These are phyloP conservation scores for Morelia viridis DNA, from an alignment of 2,797 vertebrate genomes.

Conservation along the genomic window DNA sequence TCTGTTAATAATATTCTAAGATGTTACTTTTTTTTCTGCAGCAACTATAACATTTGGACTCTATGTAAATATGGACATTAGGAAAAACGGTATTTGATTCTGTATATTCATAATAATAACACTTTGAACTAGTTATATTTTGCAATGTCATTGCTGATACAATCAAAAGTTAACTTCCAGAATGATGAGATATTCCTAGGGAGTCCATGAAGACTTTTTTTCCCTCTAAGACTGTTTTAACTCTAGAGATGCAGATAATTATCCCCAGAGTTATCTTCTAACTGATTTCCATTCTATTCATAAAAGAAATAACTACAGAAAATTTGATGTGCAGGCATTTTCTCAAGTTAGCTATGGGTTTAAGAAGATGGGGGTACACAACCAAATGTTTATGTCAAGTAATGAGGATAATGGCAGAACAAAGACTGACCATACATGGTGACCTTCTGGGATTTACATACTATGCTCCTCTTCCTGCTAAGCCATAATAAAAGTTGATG, in stretches of 20 bases:
- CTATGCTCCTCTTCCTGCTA: background rate
- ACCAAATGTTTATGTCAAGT: background rate
- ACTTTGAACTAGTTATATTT: background rate
- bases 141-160: background rate
- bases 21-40: background rate
- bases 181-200: background rate
- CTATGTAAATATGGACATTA: background rate
- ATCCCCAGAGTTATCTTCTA: background rate
- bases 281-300: background rate
- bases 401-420: background rate
- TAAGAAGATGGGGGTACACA: background rate
- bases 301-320: background rate
- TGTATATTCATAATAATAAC: conserved; percentile 2
- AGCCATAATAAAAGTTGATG: background rate
- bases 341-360: background rate
- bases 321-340: background rate
- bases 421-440: background rate
- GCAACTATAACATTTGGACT: background rate
- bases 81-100: background rate
- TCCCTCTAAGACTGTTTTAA: background rate
- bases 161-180: background rate
- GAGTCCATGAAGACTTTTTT: background rate
- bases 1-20: background rate
- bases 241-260: background rate
- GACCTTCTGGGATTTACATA: background rate